These are phyloP conservation scores for Sparus aurata DNA, from an alignment of 2,797 vertebrate genomes.

Conservation along the genomic window DNA sequence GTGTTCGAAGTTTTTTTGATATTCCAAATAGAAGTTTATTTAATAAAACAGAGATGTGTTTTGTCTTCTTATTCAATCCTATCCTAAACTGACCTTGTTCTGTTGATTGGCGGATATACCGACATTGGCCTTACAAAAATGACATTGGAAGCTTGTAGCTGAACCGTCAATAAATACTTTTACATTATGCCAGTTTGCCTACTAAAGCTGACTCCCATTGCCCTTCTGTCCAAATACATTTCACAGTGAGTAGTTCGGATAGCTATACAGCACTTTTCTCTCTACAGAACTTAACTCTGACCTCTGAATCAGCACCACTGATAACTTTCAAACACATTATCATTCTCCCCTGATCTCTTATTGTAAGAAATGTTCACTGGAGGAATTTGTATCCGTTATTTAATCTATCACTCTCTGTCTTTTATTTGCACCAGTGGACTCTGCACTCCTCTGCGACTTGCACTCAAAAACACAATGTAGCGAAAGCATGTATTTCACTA, in stretches of 20 bases:
- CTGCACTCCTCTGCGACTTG: conserved; percentile 13
- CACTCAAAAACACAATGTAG: conserved; percentile 12
- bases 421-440: conserved; percentile 39
- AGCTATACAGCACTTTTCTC: conserved; percentile 43
- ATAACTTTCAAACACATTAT: conserved; percentile 29
- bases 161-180: not conserved
- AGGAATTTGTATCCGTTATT: conserved; percentile 41
- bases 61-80: no score
- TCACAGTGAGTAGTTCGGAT: conserved; percentile 14
- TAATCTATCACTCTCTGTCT: conserved; percentile 18
- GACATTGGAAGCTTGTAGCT: not conserved
- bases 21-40: no score
- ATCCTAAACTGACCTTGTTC: no score
- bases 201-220: not conserved
- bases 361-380: conserved; percentile 27
- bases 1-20: no score
- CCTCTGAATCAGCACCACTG: conserved; percentile 63
- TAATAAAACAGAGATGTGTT: no score
- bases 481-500: conserved; percentile 25
- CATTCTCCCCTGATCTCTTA: not conserved
- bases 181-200: not conserved
- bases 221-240: conserved; percentile 18
- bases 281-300: conserved; percentile 40
- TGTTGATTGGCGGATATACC: not conserved
- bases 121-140: not conserved